Percentiles rank a stretch among this genome's conserved stretches.
These are phyloP conservation scores for Apoderus coryli DNA, from an alignment of 2,888 invertebrate genomes.

Conservation along the genomic window DNA sequence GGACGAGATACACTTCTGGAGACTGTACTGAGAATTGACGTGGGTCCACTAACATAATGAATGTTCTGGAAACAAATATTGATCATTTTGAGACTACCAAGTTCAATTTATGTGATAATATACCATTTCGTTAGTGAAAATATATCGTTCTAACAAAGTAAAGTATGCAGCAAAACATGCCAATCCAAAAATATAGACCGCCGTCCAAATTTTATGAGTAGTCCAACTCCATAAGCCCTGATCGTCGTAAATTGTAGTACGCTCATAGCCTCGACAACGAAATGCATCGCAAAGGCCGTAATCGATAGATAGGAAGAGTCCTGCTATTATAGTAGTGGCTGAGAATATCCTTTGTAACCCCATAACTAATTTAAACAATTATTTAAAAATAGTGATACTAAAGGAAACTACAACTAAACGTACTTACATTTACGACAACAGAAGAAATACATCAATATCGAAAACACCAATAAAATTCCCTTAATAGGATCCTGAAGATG, in stretches of 20 bases:
- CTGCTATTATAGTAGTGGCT: conserved; percentile 43
- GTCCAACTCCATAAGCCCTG: conserved; percentile 36
- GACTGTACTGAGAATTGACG: conserved; percentile 35
- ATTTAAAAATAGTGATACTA: conserved; percentile 6
- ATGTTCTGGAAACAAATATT: conserved; percentile 19
- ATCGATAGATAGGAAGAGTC: conserved; percentile 44
- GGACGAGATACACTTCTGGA: conserved; percentile 37
- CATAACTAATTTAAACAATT: conserved; percentile 34
- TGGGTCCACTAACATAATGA: conserved; percentile 22
- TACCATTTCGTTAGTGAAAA: conserved; percentile 23
- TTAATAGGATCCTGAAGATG: conserved; percentile 47
- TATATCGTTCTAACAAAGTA: conserved; percentile 34
- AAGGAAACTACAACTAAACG: conserved; percentile 1
- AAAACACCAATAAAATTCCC: conserved; percentile 40
- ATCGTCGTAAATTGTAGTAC: conserved; percentile 29
- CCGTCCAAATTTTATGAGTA: conserved; percentile 40
- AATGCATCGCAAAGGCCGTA: conserved; percentile 46
- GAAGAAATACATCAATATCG: conserved; percentile 43
- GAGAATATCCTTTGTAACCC: conserved; percentile 43
- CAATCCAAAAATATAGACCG: conserved; percentile 38
- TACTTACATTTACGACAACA: conserved; percentile 42
- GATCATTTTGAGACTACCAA: not conserved
- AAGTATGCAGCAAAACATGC: conserved; percentile 39
- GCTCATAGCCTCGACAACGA: conserved; percentile 39
- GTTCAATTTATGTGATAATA: conserved; percentile 6